Percentiles rank a stretch among this genome's conserved stretches.
Evolutionary conservation across 2,797 vertebrate species (phyloP).

Genomic region (Rhinogobio ventralis): DNA sequence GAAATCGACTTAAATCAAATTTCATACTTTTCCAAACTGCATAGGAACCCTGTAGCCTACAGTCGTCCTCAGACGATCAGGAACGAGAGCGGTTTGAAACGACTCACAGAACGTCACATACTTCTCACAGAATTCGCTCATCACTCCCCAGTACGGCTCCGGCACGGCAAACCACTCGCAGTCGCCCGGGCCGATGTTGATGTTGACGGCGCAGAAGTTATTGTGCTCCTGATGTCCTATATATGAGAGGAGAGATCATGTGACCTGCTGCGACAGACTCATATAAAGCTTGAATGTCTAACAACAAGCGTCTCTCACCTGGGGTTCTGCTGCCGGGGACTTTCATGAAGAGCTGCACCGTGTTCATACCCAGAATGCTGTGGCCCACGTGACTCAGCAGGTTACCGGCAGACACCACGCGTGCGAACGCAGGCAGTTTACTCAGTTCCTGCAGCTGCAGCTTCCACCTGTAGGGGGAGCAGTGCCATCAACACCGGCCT

Average conservation of each 20-base stretch:
- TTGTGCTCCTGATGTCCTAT: conserved; percentile 99
- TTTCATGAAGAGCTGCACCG: conserved; percentile 99
- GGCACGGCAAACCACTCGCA: conserved; percentile 99
- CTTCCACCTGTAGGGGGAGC: conserved; percentile 88
- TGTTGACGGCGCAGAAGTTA: conserved; percentile 98
- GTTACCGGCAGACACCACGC: conserved; percentile 97
- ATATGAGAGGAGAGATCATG: conserved; percentile 16
- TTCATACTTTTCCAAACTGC: neutral
- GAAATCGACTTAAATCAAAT: no score
- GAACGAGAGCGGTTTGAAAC: neutral
- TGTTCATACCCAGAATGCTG: conserved; percentile 98
- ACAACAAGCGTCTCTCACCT: conserved; percentile 74
- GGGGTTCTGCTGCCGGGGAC: conserved; percentile 96
- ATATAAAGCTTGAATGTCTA: neutral
- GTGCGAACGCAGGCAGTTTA: conserved; percentile 97
- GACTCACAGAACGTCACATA: conserved; percentile 64
- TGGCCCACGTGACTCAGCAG: conserved; percentile 96
- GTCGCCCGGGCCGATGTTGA: conserved; percentile 98
- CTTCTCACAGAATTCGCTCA: conserved; percentile 99
- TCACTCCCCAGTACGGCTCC: conserved; percentile 93
- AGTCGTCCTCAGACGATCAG: neutral
- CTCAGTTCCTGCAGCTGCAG: conserved; percentile 96
- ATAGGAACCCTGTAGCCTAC: neutral
- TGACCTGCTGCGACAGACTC: neutral
- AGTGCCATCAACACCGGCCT: neutral